Evolutionary conservation across 2,113 vertebrate species (phyloP).

Genomic region (Aphelocoma coerulescens): DNA sequence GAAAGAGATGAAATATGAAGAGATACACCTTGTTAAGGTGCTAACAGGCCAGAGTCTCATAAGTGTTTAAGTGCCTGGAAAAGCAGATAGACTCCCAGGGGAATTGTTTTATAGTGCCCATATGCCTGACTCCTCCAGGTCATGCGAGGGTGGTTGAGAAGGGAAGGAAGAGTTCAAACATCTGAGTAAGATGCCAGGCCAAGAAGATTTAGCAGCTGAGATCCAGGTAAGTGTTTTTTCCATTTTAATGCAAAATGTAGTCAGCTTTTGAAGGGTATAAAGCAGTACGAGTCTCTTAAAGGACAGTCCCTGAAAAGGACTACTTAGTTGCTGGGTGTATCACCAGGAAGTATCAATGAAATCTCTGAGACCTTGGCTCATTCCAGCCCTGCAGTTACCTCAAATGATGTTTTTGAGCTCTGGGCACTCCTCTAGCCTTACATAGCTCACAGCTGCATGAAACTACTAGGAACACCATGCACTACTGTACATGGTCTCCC

Average conservation of each 20-base stretch:
- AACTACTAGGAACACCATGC: fast-evolving
- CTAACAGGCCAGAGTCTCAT: background rate
- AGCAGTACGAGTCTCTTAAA: background rate
- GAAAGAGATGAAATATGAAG: background rate
- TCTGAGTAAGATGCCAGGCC: background rate
- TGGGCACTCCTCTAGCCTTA: background rate
- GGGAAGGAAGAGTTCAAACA: background rate
- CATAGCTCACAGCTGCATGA: background rate
- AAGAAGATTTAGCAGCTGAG: background rate
- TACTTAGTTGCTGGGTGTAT: background rate
- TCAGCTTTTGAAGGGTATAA: background rate
- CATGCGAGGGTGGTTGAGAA: background rate
- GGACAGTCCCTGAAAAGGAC: background rate
- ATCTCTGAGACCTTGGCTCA: background rate
- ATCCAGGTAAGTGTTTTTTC: background rate
- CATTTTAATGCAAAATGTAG: background rate
- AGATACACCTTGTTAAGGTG: background rate
- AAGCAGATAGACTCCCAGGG: background rate
- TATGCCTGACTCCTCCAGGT: background rate
- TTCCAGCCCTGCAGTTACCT: background rate
- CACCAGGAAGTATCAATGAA: background rate
- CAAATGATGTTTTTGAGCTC: background rate
- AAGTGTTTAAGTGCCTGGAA: background rate
- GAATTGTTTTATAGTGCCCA: background rate
- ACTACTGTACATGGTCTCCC: background rate